Evolutionary conservation across 2,888 invertebrate genomes (phyloP).

Genomic region (Eurytoma californica): DNA sequence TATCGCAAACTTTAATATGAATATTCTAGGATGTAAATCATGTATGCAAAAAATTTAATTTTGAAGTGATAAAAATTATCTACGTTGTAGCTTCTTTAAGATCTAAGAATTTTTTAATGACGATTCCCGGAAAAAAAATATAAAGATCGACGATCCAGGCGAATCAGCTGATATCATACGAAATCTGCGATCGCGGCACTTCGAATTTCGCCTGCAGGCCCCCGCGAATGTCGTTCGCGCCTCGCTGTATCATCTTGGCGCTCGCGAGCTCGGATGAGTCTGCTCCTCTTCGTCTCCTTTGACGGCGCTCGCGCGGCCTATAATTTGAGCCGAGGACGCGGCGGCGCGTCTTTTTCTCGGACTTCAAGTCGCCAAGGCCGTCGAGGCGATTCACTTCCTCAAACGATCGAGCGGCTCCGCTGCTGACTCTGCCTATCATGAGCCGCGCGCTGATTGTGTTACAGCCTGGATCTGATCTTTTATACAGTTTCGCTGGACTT

Average conservation of each 20-base stretch:
- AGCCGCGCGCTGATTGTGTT: background rate
- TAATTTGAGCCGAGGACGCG: slow-evolving; percentile 46
- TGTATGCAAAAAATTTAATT: too few relatives aligned
- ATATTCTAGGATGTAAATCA: too few relatives aligned
- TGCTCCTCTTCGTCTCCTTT: slow-evolving; percentile 7
- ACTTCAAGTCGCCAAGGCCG: slow-evolving; percentile 38
- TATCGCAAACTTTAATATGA: too few relatives aligned
- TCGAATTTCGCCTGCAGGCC: slow-evolving; percentile 38
- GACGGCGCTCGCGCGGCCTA: slow-evolving; percentile 28
- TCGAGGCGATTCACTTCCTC: slow-evolving; percentile 38
- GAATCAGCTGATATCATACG: background rate
- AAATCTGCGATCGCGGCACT: background rate
- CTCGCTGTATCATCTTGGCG: slow-evolving; percentile 21
- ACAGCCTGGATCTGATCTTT: too few relatives aligned
- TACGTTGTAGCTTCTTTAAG: too few relatives aligned
- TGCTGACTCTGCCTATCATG: slow-evolving; percentile 5
- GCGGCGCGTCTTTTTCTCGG: slow-evolving; percentile 6
- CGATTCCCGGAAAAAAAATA: background rate
- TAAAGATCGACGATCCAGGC: too few relatives aligned
- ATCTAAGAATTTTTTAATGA: too few relatives aligned
- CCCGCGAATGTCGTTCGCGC: background rate
- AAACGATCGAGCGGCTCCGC: slow-evolving; percentile 40
- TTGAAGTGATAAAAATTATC: too few relatives aligned
- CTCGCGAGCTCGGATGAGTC: slow-evolving; percentile 7
- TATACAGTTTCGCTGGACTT: too few relatives aligned